Conservation (phyloP, 1,140 invertebrate species). For the Lucilia cuprina region DNA sequence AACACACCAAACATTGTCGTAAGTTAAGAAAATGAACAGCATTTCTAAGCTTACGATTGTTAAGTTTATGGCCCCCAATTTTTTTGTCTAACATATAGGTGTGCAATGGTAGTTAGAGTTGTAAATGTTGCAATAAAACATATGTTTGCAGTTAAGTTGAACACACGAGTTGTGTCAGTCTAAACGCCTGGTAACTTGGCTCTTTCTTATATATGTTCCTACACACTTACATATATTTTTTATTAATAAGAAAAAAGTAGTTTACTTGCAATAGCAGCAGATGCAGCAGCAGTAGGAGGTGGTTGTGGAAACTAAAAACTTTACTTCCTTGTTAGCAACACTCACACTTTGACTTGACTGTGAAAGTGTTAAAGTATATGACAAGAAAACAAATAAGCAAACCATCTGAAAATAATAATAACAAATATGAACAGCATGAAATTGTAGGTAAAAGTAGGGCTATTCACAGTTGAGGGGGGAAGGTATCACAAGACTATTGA, state of each 20-base stretch:
- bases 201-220: too few species aligned
- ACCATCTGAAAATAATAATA: too few species aligned
- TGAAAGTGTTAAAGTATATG: constrained; percentile 16
- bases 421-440: neutral
- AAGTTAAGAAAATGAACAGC: neutral
- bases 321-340: constrained; percentile 28
- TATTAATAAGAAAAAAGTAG: too few species aligned
- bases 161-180: too few species aligned
- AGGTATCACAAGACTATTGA: too few species aligned
- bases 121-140: neutral
- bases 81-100: neutral
- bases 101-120: neutral
- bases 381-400: neutral
- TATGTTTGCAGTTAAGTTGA: neutral
- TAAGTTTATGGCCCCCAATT: neutral
- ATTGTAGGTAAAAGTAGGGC: neutral
- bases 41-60: neutral
- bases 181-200: too few species aligned
- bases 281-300: neutral
- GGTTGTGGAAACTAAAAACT: neutral
- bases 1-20: neutral
- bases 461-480: too few species aligned
- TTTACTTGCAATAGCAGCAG: too few species aligned
- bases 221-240: too few species aligned
- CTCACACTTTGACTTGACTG: constrained; percentile 24